Evolutionary conservation across 2,888 invertebrate genomes (phyloP).

Genomic region (Camptogramma bilineatum): DNA sequence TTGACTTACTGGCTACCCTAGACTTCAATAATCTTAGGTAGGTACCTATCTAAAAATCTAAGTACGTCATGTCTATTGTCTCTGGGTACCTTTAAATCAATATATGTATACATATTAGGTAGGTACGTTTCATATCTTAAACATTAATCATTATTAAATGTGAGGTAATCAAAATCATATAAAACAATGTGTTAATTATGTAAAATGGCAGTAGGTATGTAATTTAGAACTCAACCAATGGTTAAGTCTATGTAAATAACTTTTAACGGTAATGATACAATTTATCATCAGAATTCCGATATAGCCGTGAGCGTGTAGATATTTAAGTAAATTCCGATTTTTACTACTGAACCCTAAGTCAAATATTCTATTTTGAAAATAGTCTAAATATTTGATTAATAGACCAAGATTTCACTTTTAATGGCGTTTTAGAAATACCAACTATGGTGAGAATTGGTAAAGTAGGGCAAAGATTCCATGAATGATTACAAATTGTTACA

Average conservation of each 20-base stretch:
- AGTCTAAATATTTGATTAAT: constrained; percentile 11
- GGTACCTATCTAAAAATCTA: too few relatives aligned
- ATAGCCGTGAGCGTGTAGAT: neutral
- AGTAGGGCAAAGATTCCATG: neutral
- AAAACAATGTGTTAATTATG: constrained; percentile 7
- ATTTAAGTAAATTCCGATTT: constrained; percentile 24
- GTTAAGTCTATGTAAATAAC: constrained; percentile 34
- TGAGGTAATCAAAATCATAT: neutral
- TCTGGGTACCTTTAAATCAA: too few relatives aligned
- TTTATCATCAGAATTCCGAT: neutral
- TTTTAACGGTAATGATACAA: constrained; percentile 14
- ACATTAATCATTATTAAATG: neutral
- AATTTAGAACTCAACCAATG: constrained; percentile 7
- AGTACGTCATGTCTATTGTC: too few relatives aligned
- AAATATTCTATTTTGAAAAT: constrained; percentile 19
- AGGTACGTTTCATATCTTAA: neutral
- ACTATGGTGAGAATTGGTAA: constrained; percentile 10
- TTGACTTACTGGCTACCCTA: too few relatives aligned
- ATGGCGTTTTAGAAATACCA: constrained; percentile 19
- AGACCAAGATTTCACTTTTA: constrained; percentile 11
- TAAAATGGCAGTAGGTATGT: constrained; percentile 2
- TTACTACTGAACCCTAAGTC: constrained; percentile 29
- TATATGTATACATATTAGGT: neutral
- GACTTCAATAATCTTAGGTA: too few relatives aligned
- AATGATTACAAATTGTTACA: neutral